Evolutionary conservation across 2,113 vertebrate species (phyloP), one percentile per base, ranked within the genome.

Genomic region (Lamprologus callipterus): DNA sequence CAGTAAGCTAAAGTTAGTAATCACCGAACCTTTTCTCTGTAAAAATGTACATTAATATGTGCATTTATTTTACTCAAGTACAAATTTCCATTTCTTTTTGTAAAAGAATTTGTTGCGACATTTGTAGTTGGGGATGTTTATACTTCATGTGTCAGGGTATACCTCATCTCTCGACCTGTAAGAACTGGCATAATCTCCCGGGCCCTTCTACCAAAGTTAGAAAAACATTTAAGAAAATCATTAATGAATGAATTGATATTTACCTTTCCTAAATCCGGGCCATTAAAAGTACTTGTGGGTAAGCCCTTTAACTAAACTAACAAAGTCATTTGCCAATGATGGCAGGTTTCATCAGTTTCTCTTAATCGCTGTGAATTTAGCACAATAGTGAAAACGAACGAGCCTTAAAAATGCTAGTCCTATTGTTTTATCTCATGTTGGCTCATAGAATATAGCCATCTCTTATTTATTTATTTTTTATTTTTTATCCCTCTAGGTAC

Each of bases 401-500:
- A 75, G n/a, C 16, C 51, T 35, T 14, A 37, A 60, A 65, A 33
- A 58, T 9, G 8, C 33, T n/a, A 51, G 35, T 73, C 47, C 7
- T 40, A 5, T 5, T 33, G 60, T 19, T 54, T 4, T 54, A 11
- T 3, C 4, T 23, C 11, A 53, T 45, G 55, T 80, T 14, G 28
- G 23, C 73, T 88, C 9, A 16, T 16, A 49, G 40, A 65, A 57
- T 33, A 1, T 19, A 4, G 1, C 23, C 26, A 21, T 82, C 7
- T 49, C 42, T 31, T 78, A 3, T 9, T 4, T 4, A n/a, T 80
- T 7, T 2, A 47, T 4, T 54, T 4, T 16, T 33, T 53, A 19
- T 63, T 33, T 63, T 63, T 2, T 6, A 2, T 53, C 54, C 79
- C 51, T 85, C 1, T 23, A 98, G 98, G 98, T 99, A 21, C 89